Base-by-base conservation (phyloP, 2,888 invertebrate genomes). In the Eristalinus aeneus region DNA sequence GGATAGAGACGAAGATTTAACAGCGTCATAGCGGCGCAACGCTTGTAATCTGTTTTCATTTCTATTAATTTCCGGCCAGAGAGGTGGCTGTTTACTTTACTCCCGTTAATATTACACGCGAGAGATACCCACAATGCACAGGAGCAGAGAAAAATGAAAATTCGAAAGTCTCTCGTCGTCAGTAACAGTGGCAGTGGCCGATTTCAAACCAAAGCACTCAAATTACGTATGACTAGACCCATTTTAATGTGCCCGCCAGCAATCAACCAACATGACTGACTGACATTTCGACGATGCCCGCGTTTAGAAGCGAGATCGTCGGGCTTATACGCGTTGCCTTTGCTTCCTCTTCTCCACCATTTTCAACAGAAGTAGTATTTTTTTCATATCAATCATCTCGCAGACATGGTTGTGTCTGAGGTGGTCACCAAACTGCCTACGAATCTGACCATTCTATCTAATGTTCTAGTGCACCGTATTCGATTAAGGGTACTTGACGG, bases 21-120 rank as follows among this genome's bases (percentile, higher is more conserved):
- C 16, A 16, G 46, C 46, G 46, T 56, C 56, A 22, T 56, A 11
- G 16, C 31, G n/a, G 22, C n/a, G 2, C 63, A 8, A 31, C 10
- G 11, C 23, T 54, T 31, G 75, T 85, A 80, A 80, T 80, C 74
- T 74, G 69, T 79, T 84, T 85, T 85, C 81, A 79, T 65, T 73
- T 74, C 63, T 64, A 82, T 78, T 68, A 77, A 86, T 86, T 86
- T 86, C 86, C 86, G 86, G 86, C 78, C 67, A 64, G 69, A 32
- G 54, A 54, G 73, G 65, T 36, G 60, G 11, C 36, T 22, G n/a
- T 32, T n/a, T 5, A n/a, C 22, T 31, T 34, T 12, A 67, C 27
- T 67, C 61, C 80, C 85, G 80, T 76, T 67, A 79, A 78, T 32
- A 9, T n/a, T 34, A 10, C 10, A 34, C 34, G 9, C 34, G 34